Conservation (phyloP, 2,888 invertebrate species). For the Hypena proboscidalis region DNA sequence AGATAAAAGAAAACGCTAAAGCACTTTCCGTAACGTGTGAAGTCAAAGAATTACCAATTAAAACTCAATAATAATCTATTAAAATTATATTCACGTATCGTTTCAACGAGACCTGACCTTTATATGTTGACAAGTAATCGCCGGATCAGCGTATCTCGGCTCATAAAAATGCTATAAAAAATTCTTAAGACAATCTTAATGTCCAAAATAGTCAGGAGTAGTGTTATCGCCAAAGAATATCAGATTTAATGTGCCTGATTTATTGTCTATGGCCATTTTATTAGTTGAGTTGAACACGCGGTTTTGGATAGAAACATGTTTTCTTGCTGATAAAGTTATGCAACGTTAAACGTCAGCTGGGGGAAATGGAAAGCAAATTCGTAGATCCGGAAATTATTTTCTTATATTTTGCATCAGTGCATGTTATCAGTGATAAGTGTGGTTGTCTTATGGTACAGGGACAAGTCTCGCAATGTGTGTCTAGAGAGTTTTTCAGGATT, state of each 20-base stretch:
- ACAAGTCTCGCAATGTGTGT: no score
- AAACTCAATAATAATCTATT: slow-evolving; percentile 40
- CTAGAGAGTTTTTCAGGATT: no score
- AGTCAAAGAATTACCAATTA: slow-evolving; percentile 30
- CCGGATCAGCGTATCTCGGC: slow-evolving; percentile 19
- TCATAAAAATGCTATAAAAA: slow-evolving; percentile 56
- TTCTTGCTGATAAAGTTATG: slow-evolving; percentile 2
- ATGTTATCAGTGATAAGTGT: no score
- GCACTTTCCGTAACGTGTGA: slow-evolving; percentile 19
- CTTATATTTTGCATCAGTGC: no score
- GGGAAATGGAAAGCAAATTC: no score
- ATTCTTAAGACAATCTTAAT: slow-evolving; percentile 50
- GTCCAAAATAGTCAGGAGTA: slow-evolving; percentile 29
- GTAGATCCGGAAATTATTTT: no score
- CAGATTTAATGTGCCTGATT: slow-evolving; percentile 49
- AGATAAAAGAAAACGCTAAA: neutral
- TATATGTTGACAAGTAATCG: slow-evolving; percentile 27
- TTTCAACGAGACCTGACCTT: slow-evolving; percentile 25
- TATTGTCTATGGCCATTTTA: slow-evolving; percentile 48
- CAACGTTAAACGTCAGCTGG: no score
- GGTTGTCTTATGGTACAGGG: no score
- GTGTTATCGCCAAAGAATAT: slow-evolving; percentile 47
- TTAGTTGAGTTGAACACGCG: slow-evolving; percentile 41
- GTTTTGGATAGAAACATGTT: neutral
- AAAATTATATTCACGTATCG: slow-evolving; percentile 39